Evolutionary conservation across 2,888 invertebrate genomes (phyloP).

Genomic region (Eupithecia vulgata): DNA sequence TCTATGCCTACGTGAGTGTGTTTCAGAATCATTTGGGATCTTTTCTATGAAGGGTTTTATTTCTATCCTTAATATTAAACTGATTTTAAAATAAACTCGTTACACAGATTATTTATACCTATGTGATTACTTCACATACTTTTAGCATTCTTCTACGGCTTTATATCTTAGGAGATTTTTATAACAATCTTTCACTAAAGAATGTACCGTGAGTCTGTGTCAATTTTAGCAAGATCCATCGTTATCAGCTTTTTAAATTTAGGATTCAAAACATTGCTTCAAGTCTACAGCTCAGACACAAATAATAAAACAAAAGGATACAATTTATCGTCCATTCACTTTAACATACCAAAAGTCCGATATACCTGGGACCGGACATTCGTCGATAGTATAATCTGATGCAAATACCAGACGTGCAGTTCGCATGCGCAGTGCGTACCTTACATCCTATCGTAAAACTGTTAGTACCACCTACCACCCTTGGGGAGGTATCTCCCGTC

Average conservation of each 20-base stretch:
- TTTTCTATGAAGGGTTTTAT: too few relatives aligned
- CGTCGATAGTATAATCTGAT: constrained; percentile 78
- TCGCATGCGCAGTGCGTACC: constrained; percentile 79
- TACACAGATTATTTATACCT: too few relatives aligned
- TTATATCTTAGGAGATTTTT: background rate
- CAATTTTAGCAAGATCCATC: background rate
- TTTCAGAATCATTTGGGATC: too few relatives aligned
- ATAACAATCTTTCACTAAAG: background rate
- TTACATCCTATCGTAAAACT: constrained; percentile 81
- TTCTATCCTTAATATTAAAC: too few relatives aligned
- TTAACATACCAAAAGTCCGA: constrained; percentile 12
- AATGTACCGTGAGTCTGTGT: too few relatives aligned
- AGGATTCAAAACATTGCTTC: background rate
- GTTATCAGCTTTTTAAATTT: background rate
- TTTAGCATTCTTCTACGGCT: too few relatives aligned
- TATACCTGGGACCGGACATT: constrained; percentile 43
- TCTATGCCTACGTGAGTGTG: too few relatives aligned
- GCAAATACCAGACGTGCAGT: constrained; percentile 76
- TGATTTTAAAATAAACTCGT: too few relatives aligned
- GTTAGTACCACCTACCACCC: constrained; percentile 67
- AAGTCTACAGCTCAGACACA: too few relatives aligned
- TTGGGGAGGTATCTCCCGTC: constrained; percentile 55
- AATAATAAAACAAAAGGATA: background rate
- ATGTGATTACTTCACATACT: too few relatives aligned
- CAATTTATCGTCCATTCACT: constrained; percentile 8